phyloP scores from a whole-genome alignment of 1,140 invertebrate species.

The Calosoma granatense region DNA sequence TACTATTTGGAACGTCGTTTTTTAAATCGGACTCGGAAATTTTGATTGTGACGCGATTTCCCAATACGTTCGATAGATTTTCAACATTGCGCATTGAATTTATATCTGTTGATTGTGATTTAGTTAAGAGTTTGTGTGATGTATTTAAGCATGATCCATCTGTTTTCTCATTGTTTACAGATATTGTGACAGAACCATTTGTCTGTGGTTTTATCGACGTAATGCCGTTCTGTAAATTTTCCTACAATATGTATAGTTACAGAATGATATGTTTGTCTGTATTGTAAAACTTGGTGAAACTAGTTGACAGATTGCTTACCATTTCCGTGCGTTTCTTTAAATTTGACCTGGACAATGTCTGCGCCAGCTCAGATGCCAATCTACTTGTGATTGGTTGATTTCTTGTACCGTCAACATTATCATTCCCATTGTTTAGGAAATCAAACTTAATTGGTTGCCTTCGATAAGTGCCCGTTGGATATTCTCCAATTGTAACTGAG shows the following conservation, averaged over 20 bases:
- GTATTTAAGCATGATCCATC: slow-evolving; percentile 37
- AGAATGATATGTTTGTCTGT: slow-evolving; percentile 18
- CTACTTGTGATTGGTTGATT: slow-evolving; percentile 45
- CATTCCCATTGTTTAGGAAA: slow-evolving; percentile 45
- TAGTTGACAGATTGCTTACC: slow-evolving; percentile 40
- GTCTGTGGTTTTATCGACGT: slow-evolving; percentile 30
- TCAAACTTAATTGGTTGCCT: slow-evolving; percentile 56
- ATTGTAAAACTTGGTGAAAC: slow-evolving; percentile 6
- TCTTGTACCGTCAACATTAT: slow-evolving; percentile 29
- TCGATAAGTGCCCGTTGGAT: slow-evolving; percentile 42
- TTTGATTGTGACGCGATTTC: slow-evolving; percentile 28
- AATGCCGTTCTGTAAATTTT: slow-evolving; percentile 32
- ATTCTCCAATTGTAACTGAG: slow-evolving; percentile 59
- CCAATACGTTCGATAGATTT: slow-evolving; percentile 17
- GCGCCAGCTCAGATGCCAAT: slow-evolving; percentile 58
- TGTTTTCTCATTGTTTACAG: slow-evolving; percentile 37
- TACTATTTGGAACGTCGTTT: slow-evolving; percentile 27
- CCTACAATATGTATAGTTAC: slow-evolving; percentile 30
- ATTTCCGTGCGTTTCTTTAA: slow-evolving; percentile 55
- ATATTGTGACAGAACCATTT: slow-evolving; percentile 39
- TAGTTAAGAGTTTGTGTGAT: slow-evolving; percentile 20
- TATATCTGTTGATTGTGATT: slow-evolving; percentile 21
- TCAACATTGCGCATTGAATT: slow-evolving; percentile 17
- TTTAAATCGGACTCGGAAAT: slow-evolving; percentile 23
- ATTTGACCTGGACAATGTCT: slow-evolving; percentile 63